These are phyloP conservation scores for Syrmaticus mikado DNA, from an alignment of 2,113 vertebrate species.

Conservation along the genomic window DNA sequence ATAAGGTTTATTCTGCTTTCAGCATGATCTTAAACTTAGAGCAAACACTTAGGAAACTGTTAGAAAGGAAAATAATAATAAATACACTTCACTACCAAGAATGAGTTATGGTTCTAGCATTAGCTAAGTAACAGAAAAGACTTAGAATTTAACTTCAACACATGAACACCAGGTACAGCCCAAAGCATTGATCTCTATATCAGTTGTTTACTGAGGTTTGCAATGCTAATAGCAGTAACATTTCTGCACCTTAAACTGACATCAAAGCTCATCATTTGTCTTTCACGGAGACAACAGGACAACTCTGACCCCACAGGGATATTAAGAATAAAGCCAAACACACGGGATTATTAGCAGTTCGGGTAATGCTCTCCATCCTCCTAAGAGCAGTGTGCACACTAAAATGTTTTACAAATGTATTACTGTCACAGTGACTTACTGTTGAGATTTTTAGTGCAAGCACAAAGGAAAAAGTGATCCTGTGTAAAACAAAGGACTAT, in stretches of 20 bases:
- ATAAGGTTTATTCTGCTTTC: not conserved
- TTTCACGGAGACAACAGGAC: conserved; percentile 16
- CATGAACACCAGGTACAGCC: not conserved
- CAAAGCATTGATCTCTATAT: not conserved
- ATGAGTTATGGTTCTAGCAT: not conserved
- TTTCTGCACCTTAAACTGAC: conserved; percentile 1
- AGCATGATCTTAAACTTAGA: conserved; percentile 1
- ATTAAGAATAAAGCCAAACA: not conserved
- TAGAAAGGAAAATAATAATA: not conserved
- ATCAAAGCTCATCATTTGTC: conserved; percentile 1
- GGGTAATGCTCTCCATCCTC: not conserved
- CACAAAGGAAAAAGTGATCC: conserved; percentile 23
- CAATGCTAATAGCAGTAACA: not conserved
- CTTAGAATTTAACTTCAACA: not conserved
- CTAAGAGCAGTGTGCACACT: conserved; percentile 3
- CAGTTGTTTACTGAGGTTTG: not conserved
- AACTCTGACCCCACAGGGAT: not conserved
- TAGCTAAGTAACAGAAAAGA: not conserved
- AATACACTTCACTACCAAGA: not conserved
- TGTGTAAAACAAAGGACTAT: not conserved
- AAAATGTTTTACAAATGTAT: not conserved
- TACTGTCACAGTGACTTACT: not conserved
- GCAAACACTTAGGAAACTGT: not conserved
- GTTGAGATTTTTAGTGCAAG: conserved; percentile 12
- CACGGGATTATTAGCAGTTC: not conserved